phyloP scores from a whole-genome alignment of 2,888 invertebrate species.

The Alloplasta piceator region DNA sequence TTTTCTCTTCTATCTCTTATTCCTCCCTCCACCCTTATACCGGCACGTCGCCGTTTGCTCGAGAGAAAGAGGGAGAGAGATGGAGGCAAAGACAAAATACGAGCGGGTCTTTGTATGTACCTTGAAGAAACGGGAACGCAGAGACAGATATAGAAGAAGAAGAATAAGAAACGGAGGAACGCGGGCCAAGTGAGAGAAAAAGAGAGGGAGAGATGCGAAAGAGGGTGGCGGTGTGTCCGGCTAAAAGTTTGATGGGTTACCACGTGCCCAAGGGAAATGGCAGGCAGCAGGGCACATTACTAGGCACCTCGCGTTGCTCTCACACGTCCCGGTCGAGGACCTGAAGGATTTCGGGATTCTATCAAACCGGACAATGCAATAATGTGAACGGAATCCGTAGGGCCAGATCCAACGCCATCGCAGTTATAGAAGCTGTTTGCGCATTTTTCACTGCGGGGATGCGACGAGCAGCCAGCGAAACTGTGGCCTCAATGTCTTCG shows the following conservation, averaged over 20 bases:
- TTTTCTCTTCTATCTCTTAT: constrained; percentile 52
- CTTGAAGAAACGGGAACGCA: constrained; percentile 43
- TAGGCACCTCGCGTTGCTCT: constrained; percentile 79
- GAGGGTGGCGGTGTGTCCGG: constrained; percentile 77
- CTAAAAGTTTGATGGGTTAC: constrained; percentile 83
- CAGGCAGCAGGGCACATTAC: constrained; percentile 78
- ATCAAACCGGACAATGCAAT: constrained; percentile 83
- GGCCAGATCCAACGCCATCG: constrained; percentile 27
- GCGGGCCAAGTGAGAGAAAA: constrained; percentile 43
- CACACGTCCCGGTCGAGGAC: constrained; percentile 68
- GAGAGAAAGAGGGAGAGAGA: constrained; percentile 63
- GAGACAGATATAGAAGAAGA: constrained; percentile 63
- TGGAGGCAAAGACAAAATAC: constrained; percentile 66
- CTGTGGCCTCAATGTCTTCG: not conserved
- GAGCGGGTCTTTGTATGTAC: constrained; percentile 33
- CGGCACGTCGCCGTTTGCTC: constrained; percentile 65
- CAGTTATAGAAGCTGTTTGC: constrained; percentile 32
- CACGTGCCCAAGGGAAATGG: constrained; percentile 78
- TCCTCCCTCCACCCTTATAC: constrained; percentile 23
- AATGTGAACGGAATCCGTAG: constrained; percentile 73
- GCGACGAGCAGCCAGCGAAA: not conserved
- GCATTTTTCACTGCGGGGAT: constrained; percentile 45
- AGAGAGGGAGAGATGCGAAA: constrained; percentile 37
- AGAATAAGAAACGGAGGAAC: constrained; percentile 61
- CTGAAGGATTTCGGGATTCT: constrained; percentile 83